Base-by-base conservation (phyloP, 2,888 invertebrate genomes). In the Lithophane socia region DNA sequence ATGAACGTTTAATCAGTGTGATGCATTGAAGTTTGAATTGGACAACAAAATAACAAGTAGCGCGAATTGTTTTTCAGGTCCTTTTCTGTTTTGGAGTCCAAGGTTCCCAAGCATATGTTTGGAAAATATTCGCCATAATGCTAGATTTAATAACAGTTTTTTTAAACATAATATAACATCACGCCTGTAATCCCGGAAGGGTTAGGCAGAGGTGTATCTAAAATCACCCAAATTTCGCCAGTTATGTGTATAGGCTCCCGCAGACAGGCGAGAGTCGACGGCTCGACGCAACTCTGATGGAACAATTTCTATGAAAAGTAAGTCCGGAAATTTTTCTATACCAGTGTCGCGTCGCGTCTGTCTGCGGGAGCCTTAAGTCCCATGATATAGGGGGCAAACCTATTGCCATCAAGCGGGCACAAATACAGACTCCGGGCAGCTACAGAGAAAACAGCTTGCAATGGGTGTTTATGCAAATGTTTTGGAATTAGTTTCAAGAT, bases 1-100 rank as follows among this genome's bases (percentile, higher is more conserved):
- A 82, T 73, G 54, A 73, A 24, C 49, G 29, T 58, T 47, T 56
- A 67, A 67, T 76, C 18, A 81, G 44, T 82, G 24, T 60, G 54
- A 37, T 56, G 52, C 13, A 64, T 67, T 63, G 49, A 56, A 67
- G 61, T 56, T 63, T 42, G n/a, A 64, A 24, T 4, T 29, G 61
- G n/a, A 76, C n/a, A 61, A 69, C n/a, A 61, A 47, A 60, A 47
- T 49, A 68, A 47, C 12, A 65, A 7, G 54, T 13, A 21, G 42
- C 37, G 37, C 37, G 44, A 49, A 2, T 60, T 60, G 37, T 54
- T 68, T 52, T 77, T 69, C 49, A 80, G 44, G 21, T 56, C 10
- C 9, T 63, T 49, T 47, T 21, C 9, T 21, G 42, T 63, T 58
- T 58, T 29, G 37, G 8, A 76, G 44, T 21, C 5, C n/a, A 58